Evolutionary conservation across 2,113 vertebrate species (phyloP).

Genomic region (Corapipo altera): DNA sequence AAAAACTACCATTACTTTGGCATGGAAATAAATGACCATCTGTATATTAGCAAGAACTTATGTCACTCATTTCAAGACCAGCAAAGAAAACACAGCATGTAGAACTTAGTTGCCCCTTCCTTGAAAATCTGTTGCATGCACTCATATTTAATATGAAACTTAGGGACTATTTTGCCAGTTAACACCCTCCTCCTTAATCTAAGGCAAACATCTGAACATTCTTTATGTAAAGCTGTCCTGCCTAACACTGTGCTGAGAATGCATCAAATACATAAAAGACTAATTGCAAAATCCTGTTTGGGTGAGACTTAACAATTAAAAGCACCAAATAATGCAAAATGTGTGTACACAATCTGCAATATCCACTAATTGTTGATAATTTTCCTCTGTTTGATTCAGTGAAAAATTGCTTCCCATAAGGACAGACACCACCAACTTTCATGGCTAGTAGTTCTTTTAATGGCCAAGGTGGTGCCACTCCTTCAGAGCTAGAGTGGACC

Average conservation of each 20-base stretch:
- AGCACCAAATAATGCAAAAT: neutral
- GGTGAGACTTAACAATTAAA: conserved; percentile 39
- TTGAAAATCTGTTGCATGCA: neutral
- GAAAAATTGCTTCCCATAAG: neutral
- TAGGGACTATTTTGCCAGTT: conserved; percentile 33
- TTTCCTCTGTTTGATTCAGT: neutral
- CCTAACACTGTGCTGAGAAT: neutral
- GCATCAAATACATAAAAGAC: conserved; percentile 25
- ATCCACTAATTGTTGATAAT: conserved; percentile 19
- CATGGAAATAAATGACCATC: conserved; percentile 40
- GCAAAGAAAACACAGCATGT: neutral
- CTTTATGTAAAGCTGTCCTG: conserved; percentile 27
- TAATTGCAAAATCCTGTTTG: conserved; percentile 23
- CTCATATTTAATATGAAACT: conserved; percentile 18
- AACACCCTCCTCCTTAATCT: conserved; percentile 52
- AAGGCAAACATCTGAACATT: conserved; percentile 30
- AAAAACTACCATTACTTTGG: conserved; percentile 13
- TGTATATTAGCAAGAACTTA: conserved; percentile 1
- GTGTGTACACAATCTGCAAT: neutral
- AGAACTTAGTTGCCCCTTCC: neutral
- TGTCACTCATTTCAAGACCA: neutral
- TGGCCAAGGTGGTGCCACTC: neutral
- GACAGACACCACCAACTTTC: neutral
- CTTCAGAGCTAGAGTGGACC: neutral
- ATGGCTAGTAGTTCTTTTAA: neutral